These are phyloP conservation scores for Micromesistius poutassou DNA, from an alignment of 2,797 vertebrate genomes.

Conservation along the genomic window DNA sequence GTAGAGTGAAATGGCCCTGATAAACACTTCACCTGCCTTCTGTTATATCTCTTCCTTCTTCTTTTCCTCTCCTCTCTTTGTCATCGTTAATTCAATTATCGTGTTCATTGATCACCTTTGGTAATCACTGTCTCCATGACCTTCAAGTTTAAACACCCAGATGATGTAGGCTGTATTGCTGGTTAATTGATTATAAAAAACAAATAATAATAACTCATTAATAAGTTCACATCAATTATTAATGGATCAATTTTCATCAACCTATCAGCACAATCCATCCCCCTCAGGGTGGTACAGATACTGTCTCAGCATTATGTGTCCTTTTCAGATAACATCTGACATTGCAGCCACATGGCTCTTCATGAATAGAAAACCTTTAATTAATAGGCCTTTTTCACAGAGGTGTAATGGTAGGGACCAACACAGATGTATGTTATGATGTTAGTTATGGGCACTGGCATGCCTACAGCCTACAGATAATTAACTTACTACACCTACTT, in stretches of 20 bases:
- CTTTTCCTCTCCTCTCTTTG: not conserved
- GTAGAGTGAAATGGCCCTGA: not conserved
- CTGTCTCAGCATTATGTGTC: too few relatives aligned
- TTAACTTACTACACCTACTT: not conserved
- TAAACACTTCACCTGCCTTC: slow-evolving; percentile 1
- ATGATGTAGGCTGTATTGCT: not conserved
- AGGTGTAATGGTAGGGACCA: not conserved
- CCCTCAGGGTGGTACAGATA: too few relatives aligned
- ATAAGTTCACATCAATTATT: too few relatives aligned
- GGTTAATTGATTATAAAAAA: not conserved
- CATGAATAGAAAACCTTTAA: not conserved
- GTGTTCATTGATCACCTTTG: not conserved
- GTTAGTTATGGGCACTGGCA: not conserved
- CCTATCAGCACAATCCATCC: too few relatives aligned
- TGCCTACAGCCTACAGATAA: not conserved
- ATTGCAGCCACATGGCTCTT: not conserved
- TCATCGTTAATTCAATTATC: not conserved
- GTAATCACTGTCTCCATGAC: not conserved
- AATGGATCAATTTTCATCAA: too few relatives aligned
- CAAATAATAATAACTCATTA: too few relatives aligned
- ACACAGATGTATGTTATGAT: not conserved
- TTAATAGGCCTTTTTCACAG: not conserved
- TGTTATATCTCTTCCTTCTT: not conserved
- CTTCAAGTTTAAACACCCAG: not conserved
- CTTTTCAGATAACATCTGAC: too few relatives aligned